Evolutionary conservation across 2,113 vertebrate species (phyloP), one percentile per base, ranked within the genome.

Genomic region (Polyodon spathula): DNA sequence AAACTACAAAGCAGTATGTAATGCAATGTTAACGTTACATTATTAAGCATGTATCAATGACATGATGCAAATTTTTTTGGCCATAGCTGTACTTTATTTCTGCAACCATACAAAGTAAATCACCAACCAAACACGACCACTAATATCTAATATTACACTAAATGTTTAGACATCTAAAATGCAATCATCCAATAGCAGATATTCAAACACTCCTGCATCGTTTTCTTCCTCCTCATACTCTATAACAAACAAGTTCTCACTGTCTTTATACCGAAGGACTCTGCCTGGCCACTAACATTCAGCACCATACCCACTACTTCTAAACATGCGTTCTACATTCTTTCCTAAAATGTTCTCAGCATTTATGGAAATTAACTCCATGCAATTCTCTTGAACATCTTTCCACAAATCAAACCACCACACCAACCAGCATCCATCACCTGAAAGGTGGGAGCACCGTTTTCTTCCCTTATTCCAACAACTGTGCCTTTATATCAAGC

Each of bases 381-480:
- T 1, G 6, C 14, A n/a, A n/a, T 50, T n/a, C 48, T 50, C 10
- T n/a, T 50, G 48, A n/a, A 50, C 6, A n/a, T 50, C 48, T n/a
- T 50, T 50, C 48, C 48, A 50, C 15, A 50, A 14, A 14, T 50
- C 48, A 50, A 50, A 50, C 48, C 48, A 50, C 48, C 48, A 50
- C 12, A n/a, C 14, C 48, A 50, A n/a, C 48, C 14, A 11, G 48
- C 48, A 50, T 50, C 15, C 48, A 50, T 50, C 48, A 50, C 4
- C 46, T 50, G 7, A 50, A 50, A 50, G 46, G 46, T 50, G 4
- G 11, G 46, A 10, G 8, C 46, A 1, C 46, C 8, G 4, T 12
- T 4, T 50, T 50, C 46, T 50, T 50, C 46, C 46, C 46, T 50
- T n/a, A 50, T 4, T 50, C 10, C 46, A 10, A 50, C n/a, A 12